phyloP scores from a whole-genome alignment of 1,140 invertebrate genomes.

The Sweltsa coloradensis region DNA sequence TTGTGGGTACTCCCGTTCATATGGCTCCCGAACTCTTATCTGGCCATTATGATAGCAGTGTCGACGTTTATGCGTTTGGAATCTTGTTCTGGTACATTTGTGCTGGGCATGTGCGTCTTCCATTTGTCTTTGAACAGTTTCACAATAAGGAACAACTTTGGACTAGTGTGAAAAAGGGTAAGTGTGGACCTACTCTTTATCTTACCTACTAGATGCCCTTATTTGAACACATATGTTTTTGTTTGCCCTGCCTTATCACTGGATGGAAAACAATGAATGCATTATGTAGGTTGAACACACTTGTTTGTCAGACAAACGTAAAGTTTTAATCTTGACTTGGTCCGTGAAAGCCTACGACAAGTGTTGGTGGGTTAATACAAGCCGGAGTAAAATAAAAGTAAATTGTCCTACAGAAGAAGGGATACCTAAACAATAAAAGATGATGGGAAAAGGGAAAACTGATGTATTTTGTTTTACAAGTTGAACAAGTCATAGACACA shows the following conservation, averaged over 20 bases:
- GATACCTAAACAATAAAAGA: no score
- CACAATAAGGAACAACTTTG: slow-evolving; percentile 81
- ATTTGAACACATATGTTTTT: slow-evolving; percentile 6
- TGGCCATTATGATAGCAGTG: slow-evolving; percentile 69
- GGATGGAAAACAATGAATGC: not conserved
- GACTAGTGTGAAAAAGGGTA: slow-evolving; percentile 73
- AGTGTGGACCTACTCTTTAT: slow-evolving; percentile 8
- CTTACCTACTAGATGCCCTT: not conserved
- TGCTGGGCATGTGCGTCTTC: slow-evolving; percentile 67
- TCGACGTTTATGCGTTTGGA: slow-evolving; percentile 86
- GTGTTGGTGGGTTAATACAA: not conserved
- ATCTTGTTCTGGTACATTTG: slow-evolving; percentile 88
- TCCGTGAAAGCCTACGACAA: not conserved
- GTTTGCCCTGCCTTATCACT: not conserved
- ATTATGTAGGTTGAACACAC: not conserved
- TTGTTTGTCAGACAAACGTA: not conserved
- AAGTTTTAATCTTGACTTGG: slow-evolving; percentile 7
- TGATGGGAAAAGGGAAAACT: no score
- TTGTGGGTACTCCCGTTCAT: slow-evolving; percentile 81
- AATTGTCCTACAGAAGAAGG: no score
- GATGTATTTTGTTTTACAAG: no score
- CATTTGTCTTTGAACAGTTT: slow-evolving; percentile 73
- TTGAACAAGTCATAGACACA: no score
- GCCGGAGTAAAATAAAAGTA: no score
- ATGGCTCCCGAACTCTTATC: slow-evolving; percentile 84